These are phyloP conservation scores for Melanogrammus aeglefinus DNA, from an alignment of 2,797 vertebrate genomes.

Conservation along the genomic window DNA sequence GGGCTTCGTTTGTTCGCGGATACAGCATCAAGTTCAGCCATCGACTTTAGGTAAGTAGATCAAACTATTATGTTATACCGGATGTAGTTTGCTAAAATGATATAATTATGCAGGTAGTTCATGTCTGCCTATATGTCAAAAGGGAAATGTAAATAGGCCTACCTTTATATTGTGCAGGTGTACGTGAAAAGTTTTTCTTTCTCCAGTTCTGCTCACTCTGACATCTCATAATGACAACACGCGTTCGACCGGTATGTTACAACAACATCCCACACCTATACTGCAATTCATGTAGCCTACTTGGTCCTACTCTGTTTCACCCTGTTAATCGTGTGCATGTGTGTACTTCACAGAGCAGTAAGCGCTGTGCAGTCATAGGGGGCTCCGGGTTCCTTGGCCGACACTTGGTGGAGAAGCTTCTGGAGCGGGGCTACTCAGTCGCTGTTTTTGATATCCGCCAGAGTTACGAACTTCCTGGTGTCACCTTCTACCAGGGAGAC, in stretches of 20 bases:
- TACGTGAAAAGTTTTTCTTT: not conserved
- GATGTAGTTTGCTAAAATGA: not conserved
- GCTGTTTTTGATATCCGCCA: slow-evolving; percentile 89
- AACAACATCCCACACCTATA: not conserved
- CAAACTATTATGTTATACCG: not conserved
- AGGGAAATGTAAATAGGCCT: not conserved
- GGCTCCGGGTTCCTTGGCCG: slow-evolving; percentile 92
- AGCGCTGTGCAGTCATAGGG: slow-evolving; percentile 87
- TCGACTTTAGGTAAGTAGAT: slow-evolving; percentile 9
- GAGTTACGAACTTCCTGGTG: slow-evolving; percentile 76
- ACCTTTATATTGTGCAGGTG: not conserved
- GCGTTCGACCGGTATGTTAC: slow-evolving; percentile 76
- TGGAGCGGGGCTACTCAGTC: slow-evolving; percentile 83
- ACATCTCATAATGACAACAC: slow-evolving; percentile 72
- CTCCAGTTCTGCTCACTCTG: not conserved
- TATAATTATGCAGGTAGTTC: not conserved
- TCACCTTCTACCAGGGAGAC: slow-evolving; percentile 87
- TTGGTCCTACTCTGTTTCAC: not conserved
- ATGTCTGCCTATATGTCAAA: not conserved
- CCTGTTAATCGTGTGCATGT: not conserved
- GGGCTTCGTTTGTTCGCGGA: not conserved
- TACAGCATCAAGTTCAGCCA: not conserved
- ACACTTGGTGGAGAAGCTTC: slow-evolving; percentile 88
- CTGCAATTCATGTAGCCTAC: not conserved
- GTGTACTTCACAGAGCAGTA: slow-evolving; percentile 68